Evolutionary conservation across 2,113 vertebrate species (phyloP).

Genomic region (Garra rufa): DNA sequence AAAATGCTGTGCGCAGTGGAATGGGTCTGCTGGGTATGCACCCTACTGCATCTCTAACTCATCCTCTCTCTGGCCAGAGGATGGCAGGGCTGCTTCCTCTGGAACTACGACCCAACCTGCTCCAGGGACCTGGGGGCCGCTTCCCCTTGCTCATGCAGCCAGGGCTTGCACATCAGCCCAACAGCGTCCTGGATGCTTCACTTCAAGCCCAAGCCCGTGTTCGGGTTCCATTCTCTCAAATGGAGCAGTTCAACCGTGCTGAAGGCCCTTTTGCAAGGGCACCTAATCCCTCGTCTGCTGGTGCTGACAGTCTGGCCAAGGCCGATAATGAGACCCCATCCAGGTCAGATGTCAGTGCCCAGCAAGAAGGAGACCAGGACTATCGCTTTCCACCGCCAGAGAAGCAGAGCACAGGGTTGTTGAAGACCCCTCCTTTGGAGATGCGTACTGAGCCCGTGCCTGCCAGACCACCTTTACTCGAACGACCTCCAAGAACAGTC

Average conservation of each 20-base stretch:
- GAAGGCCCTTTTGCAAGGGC: slow-evolving; percentile 81
- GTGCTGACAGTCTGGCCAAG: slow-evolving; percentile 80
- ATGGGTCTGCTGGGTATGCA: slow-evolving; percentile 92
- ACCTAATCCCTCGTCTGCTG: slow-evolving; percentile 70
- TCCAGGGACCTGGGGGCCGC: slow-evolving; percentile 79
- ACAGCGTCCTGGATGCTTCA: slow-evolving; percentile 79
- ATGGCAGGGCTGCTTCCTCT: slow-evolving; percentile 89
- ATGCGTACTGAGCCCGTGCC: slow-evolving; percentile 71
- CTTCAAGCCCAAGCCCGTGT: slow-evolving; percentile 83
- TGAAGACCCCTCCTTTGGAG: slow-evolving; percentile 84
- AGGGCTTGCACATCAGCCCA: slow-evolving; percentile 80
- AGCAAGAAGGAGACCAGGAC: slow-evolving; percentile 94
- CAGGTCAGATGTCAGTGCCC: slow-evolving; percentile 79
- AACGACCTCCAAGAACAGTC: slow-evolving; percentile 73
- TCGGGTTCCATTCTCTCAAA: slow-evolving; percentile 87
- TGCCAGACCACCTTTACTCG: slow-evolving; percentile 74
- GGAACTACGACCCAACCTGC: slow-evolving; percentile 89
- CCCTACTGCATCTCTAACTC: slow-evolving; percentile 83
- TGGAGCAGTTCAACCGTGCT: slow-evolving; percentile 85
- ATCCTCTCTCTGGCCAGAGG: slow-evolving; percentile 82
- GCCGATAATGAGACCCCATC: slow-evolving; percentile 82
- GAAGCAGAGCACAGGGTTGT: slow-evolving; percentile 76
- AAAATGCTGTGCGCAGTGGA: slow-evolving; percentile 84
- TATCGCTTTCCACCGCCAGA: slow-evolving; percentile 91
- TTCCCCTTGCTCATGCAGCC: slow-evolving; percentile 91